Percentiles rank a stretch among this genome's conserved stretches.
These are phyloP conservation scores for Pegoplata infirma DNA, from an alignment of 2,888 invertebrate species.

Conservation along the genomic window DNA sequence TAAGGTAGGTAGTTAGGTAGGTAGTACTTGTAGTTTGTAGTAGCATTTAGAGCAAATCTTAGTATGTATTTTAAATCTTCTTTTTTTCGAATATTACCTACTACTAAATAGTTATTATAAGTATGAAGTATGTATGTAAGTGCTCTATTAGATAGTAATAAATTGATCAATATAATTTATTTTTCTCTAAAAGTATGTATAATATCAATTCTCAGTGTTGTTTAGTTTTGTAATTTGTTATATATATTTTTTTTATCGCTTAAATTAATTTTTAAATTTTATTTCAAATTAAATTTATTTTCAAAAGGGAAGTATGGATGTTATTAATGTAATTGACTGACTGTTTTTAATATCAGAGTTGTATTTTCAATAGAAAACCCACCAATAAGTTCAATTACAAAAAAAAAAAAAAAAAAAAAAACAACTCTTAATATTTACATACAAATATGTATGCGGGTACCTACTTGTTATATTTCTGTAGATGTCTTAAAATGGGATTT, in stretches of 20 bases:
- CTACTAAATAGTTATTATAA: too few species aligned
- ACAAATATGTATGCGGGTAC: too few species aligned
- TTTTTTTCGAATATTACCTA: too few species aligned
- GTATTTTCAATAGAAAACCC: not conserved
- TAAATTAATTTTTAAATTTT: slow-evolving; percentile 16
- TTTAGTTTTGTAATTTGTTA: slow-evolving; percentile 9
- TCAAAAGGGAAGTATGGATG: slow-evolving; percentile 9
- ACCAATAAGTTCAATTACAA: too few species aligned
- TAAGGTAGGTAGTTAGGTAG: slow-evolving; percentile 23
- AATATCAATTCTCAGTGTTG: slow-evolving; percentile 57
- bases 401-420: too few species aligned
- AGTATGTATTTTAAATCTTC: too few species aligned
- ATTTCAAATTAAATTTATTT: slow-evolving; percentile 1
- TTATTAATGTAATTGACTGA: slow-evolving; percentile 51
- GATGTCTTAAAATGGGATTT: not conserved
- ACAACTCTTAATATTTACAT: not conserved
- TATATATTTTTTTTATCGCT: not conserved
- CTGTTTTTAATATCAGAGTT: slow-evolving; percentile 12
- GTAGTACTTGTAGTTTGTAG: not conserved
- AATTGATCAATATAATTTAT: not conserved
- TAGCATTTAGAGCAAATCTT: too few species aligned
- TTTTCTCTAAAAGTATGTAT: slow-evolving; percentile 22
- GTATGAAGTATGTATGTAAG: too few species aligned
- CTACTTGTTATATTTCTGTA: not conserved
- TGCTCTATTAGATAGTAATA: slow-evolving; percentile 32